These are phyloP conservation scores for Brachionus asplanchnoidis DNA, from an alignment of 1,140 invertebrate species.

Conservation along the genomic window DNA sequence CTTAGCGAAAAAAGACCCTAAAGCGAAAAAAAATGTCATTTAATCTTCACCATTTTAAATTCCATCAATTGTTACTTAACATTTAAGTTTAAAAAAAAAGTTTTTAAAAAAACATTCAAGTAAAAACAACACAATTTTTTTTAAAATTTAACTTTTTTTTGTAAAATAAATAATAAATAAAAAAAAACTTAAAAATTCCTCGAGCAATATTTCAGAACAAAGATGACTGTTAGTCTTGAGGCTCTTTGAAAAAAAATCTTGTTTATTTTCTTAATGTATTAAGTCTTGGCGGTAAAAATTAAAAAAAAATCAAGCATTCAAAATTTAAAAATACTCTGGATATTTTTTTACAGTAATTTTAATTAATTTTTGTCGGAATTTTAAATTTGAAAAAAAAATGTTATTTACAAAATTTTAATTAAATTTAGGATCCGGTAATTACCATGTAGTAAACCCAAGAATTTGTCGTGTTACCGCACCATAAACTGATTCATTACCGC, in stretches of 20 bases:
- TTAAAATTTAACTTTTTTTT: neutral
- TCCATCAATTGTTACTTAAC: neutral
- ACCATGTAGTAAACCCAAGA: no score
- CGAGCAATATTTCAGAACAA: neutral
- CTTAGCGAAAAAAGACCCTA: neutral
- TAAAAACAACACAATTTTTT: neutral
- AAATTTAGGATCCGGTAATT: no score
- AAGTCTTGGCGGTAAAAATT: neutral
- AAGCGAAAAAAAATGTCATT: neutral
- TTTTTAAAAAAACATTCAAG: neutral
- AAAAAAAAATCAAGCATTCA: neutral
- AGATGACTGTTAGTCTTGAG: neutral
- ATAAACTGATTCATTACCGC: no score
- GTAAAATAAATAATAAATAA: no score
- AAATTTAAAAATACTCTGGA: neutral
- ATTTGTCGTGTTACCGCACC: no score
- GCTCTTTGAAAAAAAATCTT: neutral
- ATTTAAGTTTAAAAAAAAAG: neutral
- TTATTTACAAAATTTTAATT: neutral
- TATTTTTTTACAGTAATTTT: neutral
- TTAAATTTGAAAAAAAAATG: neutral
- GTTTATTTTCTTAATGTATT: neutral
- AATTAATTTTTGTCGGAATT: neutral
- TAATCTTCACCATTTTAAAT: neutral
- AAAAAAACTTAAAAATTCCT: no score